Evolutionary conservation across 2,888 invertebrate genomes (phyloP).

Genomic region (Spisula subtruncata): DNA sequence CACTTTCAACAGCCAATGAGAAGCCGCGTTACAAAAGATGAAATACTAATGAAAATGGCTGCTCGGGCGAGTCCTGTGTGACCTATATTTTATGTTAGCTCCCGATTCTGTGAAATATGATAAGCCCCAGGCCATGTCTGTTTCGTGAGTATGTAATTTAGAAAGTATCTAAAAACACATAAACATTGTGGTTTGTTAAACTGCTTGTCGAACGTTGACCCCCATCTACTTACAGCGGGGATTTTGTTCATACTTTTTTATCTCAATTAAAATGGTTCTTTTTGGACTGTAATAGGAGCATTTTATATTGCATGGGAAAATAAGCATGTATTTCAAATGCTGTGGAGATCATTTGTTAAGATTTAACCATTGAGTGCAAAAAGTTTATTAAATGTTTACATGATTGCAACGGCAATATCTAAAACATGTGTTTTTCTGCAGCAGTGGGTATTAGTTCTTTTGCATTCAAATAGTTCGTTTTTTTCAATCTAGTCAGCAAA

Average conservation of each 20-base stretch:
- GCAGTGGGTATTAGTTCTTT: no score
- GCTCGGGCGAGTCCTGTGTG: background rate
- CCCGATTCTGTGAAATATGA: conserved; percentile 32
- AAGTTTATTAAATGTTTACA: no score
- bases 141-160: conserved; percentile 36
- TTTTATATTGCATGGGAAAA: no score
- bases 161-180: conserved; percentile 12
- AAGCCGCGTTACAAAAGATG: conserved; percentile 38
- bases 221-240: background rate
- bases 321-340: no score
- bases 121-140: background rate
- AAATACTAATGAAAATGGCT: conserved; percentile 11
- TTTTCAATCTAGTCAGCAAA: background rate
- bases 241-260: background rate
- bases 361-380: no score
- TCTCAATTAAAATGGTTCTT: no score
- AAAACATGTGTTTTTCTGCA: no score
- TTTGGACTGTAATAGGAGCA: no score
- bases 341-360: no score
- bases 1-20: conserved; percentile 40
- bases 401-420: no score
- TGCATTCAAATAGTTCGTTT: no score
- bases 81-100: conserved; percentile 28
- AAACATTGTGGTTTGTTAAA: background rate
- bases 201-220: background rate